phyloP scores from a whole-genome alignment of 2,113 vertebrate species.

The Ondatra zibethicus region DNA sequence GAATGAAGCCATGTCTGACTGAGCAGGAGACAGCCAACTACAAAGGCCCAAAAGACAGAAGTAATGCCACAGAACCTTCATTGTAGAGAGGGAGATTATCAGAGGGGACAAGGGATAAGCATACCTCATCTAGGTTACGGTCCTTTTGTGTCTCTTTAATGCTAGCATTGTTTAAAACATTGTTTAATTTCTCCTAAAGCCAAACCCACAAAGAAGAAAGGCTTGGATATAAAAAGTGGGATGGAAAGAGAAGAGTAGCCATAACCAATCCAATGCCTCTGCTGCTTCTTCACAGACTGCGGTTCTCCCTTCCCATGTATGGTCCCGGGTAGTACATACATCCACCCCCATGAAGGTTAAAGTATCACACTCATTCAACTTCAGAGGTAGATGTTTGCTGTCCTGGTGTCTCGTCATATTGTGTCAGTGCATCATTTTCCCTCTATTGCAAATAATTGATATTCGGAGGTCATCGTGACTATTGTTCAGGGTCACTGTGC shows the following conservation, averaged over 20 bases:
- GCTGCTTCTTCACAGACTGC: accelerated
- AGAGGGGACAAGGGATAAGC: not conserved
- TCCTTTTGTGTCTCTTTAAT: conserved; percentile 6
- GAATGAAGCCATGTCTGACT: not conserved
- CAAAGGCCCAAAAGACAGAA: not conserved
- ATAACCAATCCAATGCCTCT: not conserved
- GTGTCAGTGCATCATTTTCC: not conserved
- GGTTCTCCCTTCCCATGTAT: not conserved
- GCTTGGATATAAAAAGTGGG: not conserved
- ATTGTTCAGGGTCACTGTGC: not conserved
- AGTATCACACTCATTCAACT: not conserved
- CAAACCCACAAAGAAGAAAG: conserved; percentile 17
- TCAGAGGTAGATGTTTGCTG: not conserved
- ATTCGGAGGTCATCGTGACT: not conserved
- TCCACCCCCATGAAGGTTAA: not conserved
- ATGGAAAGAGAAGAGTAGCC: not conserved
- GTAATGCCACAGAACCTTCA: not conserved
- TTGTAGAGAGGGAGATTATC: not conserved
- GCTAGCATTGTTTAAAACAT: not conserved
- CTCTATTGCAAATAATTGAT: not conserved
- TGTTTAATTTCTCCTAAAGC: not conserved
- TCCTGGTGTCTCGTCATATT: not conserved
- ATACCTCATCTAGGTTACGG: not conserved
- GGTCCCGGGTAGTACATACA: not conserved
- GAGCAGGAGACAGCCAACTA: not conserved